These are phyloP conservation scores for Pachyseris speciosa DNA, from an alignment of 64 coral and sea anemone species.

Conservation along the genomic window DNA sequence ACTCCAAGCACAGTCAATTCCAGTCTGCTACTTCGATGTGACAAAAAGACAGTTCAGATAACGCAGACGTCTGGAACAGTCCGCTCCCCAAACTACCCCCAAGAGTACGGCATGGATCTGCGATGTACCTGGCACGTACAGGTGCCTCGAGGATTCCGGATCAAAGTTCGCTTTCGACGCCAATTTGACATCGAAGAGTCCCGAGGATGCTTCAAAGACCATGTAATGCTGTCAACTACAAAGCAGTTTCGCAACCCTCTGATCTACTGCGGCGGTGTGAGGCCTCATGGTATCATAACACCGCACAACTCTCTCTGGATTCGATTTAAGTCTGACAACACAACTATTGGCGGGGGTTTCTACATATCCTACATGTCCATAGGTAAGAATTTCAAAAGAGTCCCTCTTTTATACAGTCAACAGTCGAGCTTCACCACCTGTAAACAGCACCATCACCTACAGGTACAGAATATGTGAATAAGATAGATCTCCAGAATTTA, in stretches of 20 bases:
- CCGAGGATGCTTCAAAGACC: conserved; percentile 60
- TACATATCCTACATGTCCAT: conserved; percentile 49
- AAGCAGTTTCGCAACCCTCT: conserved; percentile 53
- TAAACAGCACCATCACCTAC: no score
- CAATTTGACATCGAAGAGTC: conserved; percentile 70
- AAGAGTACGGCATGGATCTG: conserved; percentile 36
- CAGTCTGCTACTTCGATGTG: conserved; percentile 7
- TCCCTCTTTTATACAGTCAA: no score
- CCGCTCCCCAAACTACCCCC: conserved; percentile 71
- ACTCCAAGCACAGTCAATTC: not conserved
- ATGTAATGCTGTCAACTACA: conserved; percentile 44
- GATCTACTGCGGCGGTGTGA: conserved; percentile 54
- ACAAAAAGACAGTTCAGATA: conserved; percentile 36
- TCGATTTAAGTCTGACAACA: conserved; percentile 62
- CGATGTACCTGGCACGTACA: conserved; percentile 67
- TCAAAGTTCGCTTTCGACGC: conserved; percentile 62
- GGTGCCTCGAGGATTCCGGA: conserved; percentile 68
- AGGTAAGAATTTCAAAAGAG: conserved; percentile 66
- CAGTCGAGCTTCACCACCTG: no score
- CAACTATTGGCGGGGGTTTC: conserved; percentile 66
- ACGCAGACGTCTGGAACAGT: conserved; percentile 46
- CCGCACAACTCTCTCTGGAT: conserved; percentile 73
- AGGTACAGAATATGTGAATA: no score
- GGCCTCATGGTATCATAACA: conserved; percentile 37
- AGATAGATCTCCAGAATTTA: no score